These are phyloP conservation scores for Prionace glauca DNA, from an alignment of 2,797 vertebrate genomes.

Conservation along the genomic window DNA sequence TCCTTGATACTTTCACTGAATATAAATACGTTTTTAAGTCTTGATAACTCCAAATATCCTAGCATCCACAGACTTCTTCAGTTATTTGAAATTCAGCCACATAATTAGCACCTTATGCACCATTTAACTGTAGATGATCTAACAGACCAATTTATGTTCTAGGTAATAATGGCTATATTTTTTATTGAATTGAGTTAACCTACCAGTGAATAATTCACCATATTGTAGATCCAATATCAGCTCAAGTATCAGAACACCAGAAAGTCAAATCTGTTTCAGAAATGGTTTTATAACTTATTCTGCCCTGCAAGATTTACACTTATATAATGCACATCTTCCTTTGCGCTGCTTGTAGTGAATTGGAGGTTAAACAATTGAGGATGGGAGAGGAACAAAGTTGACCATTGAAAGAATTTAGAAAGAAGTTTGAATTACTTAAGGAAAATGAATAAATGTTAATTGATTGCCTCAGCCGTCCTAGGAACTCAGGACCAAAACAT, in stretches of 20 bases:
- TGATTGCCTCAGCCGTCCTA: no score
- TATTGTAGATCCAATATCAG: not conserved
- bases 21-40: not conserved
- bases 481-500: no score
- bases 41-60: not conserved
- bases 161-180: not conserved
- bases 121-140: not conserved
- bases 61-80: not conserved
- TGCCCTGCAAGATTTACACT: no score
- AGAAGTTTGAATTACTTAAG: no score
- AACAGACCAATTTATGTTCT: not conserved
- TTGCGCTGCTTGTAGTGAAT: no score
- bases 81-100: not conserved
- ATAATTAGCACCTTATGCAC: not conserved
- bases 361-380: no score
- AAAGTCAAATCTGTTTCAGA: not conserved
- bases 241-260: not conserved
- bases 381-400: no score
- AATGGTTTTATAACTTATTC: not conserved
- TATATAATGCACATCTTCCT: no score
- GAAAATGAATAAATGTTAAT: no score
- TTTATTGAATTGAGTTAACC: not conserved
- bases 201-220: not conserved
- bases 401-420: no score
- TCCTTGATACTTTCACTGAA: not conserved